Evolutionary conservation across 2,888 invertebrate genomes (phyloP).

Genomic region (Drosophila formosana): DNA sequence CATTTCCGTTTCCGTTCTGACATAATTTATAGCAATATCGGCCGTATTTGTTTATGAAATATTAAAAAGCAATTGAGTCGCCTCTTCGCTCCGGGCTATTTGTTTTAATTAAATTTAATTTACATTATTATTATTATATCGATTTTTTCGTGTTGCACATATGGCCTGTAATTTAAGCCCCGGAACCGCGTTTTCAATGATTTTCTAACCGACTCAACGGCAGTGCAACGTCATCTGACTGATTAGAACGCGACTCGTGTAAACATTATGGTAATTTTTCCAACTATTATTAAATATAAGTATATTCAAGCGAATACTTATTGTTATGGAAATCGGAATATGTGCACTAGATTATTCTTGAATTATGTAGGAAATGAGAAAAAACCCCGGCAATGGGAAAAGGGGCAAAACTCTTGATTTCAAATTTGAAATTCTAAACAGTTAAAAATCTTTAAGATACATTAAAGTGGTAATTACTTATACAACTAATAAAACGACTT

Average conservation of each 20-base stretch:
- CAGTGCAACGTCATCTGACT: neutral
- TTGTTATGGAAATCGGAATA: neutral
- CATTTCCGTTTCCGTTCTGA: slow-evolving; percentile 50
- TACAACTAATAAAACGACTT: neutral
- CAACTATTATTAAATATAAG: neutral
- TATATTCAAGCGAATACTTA: neutral
- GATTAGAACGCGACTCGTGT: slow-evolving; percentile 1
- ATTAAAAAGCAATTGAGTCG: slow-evolving; percentile 8
- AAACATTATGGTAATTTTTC: neutral
- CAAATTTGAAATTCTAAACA: neutral
- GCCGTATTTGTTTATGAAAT: neutral
- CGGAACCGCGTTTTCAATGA: neutral
- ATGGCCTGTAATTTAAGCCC: neutral
- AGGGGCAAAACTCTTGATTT: neutral
- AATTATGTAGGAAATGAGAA: neutral
- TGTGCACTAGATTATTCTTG: neutral
- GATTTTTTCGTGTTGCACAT: neutral
- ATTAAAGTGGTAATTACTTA: neutral
- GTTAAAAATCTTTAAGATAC: neutral
- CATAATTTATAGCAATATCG: slow-evolving; percentile 4
- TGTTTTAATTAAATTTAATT: neutral
- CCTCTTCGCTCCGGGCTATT: neutral
- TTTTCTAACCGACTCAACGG: neutral
- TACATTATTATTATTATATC: neutral
- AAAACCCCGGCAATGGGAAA: neutral